Percentiles rank a stretch among this genome's conserved stretches.
Conservation (phyloP, 1,140 invertebrate genomes). For the Brachionus rotundiformis region DNA sequence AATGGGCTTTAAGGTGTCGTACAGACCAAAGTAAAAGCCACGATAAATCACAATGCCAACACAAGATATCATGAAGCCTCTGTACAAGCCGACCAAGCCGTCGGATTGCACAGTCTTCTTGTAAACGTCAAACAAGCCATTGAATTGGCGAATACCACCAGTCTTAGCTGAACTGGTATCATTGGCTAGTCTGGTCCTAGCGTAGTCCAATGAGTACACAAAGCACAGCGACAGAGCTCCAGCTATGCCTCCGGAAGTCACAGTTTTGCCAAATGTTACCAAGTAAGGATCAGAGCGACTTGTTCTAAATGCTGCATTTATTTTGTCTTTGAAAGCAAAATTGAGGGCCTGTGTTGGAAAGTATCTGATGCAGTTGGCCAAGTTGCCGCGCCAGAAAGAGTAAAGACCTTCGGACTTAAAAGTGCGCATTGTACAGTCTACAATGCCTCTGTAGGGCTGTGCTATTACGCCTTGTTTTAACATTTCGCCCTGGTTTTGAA, state of each 20-base stretch:
- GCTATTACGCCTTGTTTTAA: conserved; percentile 61
- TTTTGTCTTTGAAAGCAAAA: conserved; percentile 88
- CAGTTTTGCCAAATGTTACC: conserved; percentile 67
- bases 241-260: conserved; percentile 87
- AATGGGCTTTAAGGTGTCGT: conserved; percentile 85
- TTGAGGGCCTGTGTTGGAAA: conserved; percentile 93
- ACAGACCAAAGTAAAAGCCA: conserved; percentile 90
- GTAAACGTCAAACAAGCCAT: conserved; percentile 81
- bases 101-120: conserved; percentile 83
- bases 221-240: conserved; percentile 88
- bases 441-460: conserved; percentile 63
- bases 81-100: conserved; percentile 80
- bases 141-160: conserved; percentile 79
- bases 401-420: conserved; percentile 66
- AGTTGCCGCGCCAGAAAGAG: conserved; percentile 90
- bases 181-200: conserved; percentile 76
- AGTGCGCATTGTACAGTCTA: conserved; percentile 63
- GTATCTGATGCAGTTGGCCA: conserved; percentile 79
- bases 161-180: conserved; percentile 65
- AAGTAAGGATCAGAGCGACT: conserved; percentile 58
- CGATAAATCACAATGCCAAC: conserved; percentile 67
- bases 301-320: conserved; percentile 70
- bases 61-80: conserved; percentile 85
- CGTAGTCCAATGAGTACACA: conserved; percentile 92
- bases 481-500: conserved; percentile 67